Base-by-base conservation (phyloP, 2,113 vertebrate species). In the Carassius auratus region DNA sequence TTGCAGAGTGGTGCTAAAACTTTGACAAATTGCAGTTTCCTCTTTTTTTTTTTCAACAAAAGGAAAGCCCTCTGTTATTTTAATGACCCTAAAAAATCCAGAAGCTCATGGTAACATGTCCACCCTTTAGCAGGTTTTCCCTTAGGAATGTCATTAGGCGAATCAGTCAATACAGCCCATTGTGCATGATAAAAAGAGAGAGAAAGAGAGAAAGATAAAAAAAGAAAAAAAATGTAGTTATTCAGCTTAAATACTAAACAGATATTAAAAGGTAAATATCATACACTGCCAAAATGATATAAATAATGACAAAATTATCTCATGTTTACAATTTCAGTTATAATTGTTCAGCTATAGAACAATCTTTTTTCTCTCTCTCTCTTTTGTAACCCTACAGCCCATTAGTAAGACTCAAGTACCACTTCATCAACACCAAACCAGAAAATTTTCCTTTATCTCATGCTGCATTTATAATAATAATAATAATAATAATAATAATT, bases 1-100 rank as follows among this genome's bases (percentile, higher is more conserved):
- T 94, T 92, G 84, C 87, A 89, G 90, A 89, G 90, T 92, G 91
- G 90, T 91, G 92, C 88, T 88, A 93, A 92, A 93, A 93, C 89
- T 89, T 92, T 94, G 94, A 95, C 92, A 95, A 95, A 95, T 95
- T 94, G 91, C 93, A 84, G 86, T 92, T 92, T 91, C 89, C 88
- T 87, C 89, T 92, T 81, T 82, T 92, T 88, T 92, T 89, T 88
- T 92, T 89, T 88, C 76, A 83, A 81, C 88, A 91, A 91, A 94
- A 91, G 90, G 91, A 92, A 89, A 86, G 84, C 89, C 92, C 93
- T 89, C 87, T 91, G 42, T 45, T 45, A 45, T 45, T 45, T 45
- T 45, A 45, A 45, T 94, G 92, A 94, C 92, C 84, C 88, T 89
- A 88, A 92, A 92, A 92, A 90, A 88, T 62, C 71, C 74, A 48